Evolutionary conservation across 1,140 invertebrate genomes (phyloP), one percentile per base, ranked within the genome.

Genomic region (Drosophila takahashii): DNA sequence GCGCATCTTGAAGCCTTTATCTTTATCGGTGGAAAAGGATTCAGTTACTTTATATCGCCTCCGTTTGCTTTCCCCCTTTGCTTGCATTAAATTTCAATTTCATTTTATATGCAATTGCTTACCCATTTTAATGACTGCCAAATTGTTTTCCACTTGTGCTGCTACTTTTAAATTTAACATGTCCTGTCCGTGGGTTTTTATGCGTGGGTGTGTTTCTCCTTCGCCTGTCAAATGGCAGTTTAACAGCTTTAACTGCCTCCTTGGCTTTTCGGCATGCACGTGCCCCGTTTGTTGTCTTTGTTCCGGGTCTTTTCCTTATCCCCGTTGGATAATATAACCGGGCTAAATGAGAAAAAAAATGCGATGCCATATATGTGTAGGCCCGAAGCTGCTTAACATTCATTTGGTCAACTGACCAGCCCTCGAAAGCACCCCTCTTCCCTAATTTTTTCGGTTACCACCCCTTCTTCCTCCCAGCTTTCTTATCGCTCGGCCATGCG

Each of bases 401-500:
- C 81, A 86, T 86, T 86, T 86, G 81, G 83, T 76, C 81, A 79
- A 81, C 83, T 42, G 45, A 45, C 57, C 64, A 13, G 45, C 41
- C 57, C 45, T 34, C 42, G n/a, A 13, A 41, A n/a, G 36, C 26
- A 15, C 32, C 50, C 48, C 13, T 41, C 18, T 32, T 26, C 16
- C 22, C 34, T 9, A 18, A 11, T 50, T 18, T 62, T 41, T 22
- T 27, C 15, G 32, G 39, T 10, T 41, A 50, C 77, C 50, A 41
- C 36, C 41, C 26, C 34, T 41, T 32, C 45, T 61, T 44, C 18
- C 7, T 13, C 1, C 18, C 67, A 44, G 59, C 41, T 75, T 59
- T 77, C 78, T 86, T 85, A 86, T 85, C 83, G 78, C 78, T 42
- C 48, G 83, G 79, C 79, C 83, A 86, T 87, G 81, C 83, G 83